Percentiles rank a stretch among this genome's conserved stretches.
Conservation (phyloP, 2,797 vertebrate genomes). For the Danio tinwini region DNA sequence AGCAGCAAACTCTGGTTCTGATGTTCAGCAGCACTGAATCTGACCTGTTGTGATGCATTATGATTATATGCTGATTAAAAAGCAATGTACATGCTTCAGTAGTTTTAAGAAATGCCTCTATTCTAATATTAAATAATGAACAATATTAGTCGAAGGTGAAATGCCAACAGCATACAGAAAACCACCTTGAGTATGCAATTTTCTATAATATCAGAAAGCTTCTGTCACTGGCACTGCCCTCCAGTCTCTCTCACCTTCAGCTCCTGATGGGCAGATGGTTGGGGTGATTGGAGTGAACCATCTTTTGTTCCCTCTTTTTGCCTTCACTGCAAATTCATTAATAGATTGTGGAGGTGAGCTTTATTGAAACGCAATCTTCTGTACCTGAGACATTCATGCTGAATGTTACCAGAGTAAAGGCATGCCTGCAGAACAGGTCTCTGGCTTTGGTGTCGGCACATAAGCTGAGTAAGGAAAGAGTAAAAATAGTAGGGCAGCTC, state of each 20-base stretch:
- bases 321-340: slow-evolving; percentile 15
- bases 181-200: not conserved
- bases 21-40: not conserved
- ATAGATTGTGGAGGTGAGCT: slow-evolving; percentile 21
- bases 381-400: slow-evolving; percentile 17
- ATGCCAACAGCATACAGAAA: not conserved
- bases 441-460: slow-evolving; percentile 55
- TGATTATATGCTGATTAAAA: not conserved
- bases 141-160: not conserved
- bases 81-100: not conserved
- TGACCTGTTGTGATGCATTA: not conserved
- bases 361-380: not conserved
- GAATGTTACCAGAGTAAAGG: slow-evolving; percentile 32
- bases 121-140: not conserved
- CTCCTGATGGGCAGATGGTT: slow-evolving; percentile 32
- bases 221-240: slow-evolving; percentile 12
- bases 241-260: slow-evolving; percentile 14
- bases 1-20: not conserved
- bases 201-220: not conserved
- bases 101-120: not conserved
- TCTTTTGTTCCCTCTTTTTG: slow-evolving; percentile 33
- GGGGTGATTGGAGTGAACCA: not conserved
- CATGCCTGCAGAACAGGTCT: slow-evolving; percentile 38
- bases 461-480: slow-evolving; percentile 54
- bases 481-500: slow-evolving; percentile 57